Evolutionary conservation across 2,888 invertebrate genomes (phyloP), one percentile per base, ranked within the genome.

Genomic region (Cataglyphis rosenhaueri): DNA sequence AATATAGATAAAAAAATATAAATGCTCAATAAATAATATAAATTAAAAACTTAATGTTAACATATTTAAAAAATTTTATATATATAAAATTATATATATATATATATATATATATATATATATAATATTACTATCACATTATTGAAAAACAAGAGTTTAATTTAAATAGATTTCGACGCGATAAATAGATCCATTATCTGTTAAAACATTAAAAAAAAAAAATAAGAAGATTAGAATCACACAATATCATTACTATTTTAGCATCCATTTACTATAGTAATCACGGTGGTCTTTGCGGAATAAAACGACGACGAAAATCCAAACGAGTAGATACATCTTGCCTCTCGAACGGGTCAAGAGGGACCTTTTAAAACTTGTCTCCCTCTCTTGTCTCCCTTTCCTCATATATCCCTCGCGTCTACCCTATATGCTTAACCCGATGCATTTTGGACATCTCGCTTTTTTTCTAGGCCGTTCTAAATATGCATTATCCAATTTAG

Each of bases 401-500:
- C 12, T 10, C 68, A 29, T 35, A 6, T 84, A 35, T 57, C 57
- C 82, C 44, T 41, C 41, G 32, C 12, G 57, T 55, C 44, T 55
- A 83, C 84, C 57, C 55, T 44, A 55, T 29, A 74, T 73, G 82
- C 35, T 62, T 66, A 73, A 71, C 71, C 76, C 79, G 65, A 9
- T 59, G 79, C 79, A 59, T 66, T 78, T 78, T 64, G 65, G 65
- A 59, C 65, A 71, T 83, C 65, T 81, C 65, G 41, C 55, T 65
- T 81, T 81, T 73, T 71, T 66, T 83, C 86, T 85, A 79, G 78
- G 12, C 44, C 59, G 41, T 79, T 83, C 78, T 79, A 79, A 79
- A 79, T 79, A 90, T 89, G 90, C 91, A 91, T 92, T 92, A 91
- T 91, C 91, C 92, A 92, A 92, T 92, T 92, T 92, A 90, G 89